phyloP scores from a whole-genome alignment of 92 coral and sea anemone genomes.

The Diadumene lineata region DNA sequence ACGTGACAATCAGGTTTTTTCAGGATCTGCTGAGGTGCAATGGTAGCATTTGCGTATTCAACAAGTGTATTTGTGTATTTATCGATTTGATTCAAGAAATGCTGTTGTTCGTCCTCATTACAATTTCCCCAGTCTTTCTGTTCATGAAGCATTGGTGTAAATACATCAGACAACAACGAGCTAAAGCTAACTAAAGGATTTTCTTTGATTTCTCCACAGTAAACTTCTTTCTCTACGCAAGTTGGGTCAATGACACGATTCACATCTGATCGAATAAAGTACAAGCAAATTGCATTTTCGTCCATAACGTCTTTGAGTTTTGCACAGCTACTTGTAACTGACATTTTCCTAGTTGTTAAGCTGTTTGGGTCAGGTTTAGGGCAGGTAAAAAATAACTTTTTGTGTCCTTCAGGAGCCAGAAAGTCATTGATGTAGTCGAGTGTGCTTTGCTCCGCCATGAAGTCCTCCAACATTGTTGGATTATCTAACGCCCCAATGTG shows the following conservation, averaged over 20 bases:
- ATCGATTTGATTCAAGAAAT: slow-evolving; percentile 89
- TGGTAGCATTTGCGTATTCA: slow-evolving; percentile 89
- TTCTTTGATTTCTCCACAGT: slow-evolving; percentile 98
- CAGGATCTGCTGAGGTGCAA: slow-evolving; percentile 94
- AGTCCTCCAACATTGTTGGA: slow-evolving; percentile 99
- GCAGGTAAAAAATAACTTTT: slow-evolving; percentile 90
- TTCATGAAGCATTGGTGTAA: slow-evolving; percentile 88
- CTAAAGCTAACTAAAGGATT: slow-evolving; percentile 89
- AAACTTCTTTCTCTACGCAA: slow-evolving; percentile 96
- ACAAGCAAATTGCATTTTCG: slow-evolving; percentile 95
- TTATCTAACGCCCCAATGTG: slow-evolving; percentile 95
- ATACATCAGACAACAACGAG: slow-evolving; percentile 80
- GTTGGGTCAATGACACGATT: slow-evolving; percentile 97
- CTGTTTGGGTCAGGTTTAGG: slow-evolving; percentile 91
- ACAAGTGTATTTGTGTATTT: slow-evolving; percentile 82
- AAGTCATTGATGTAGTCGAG: slow-evolving; percentile 96
- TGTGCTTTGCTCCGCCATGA: slow-evolving; percentile 97
- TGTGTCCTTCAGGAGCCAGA: slow-evolving; percentile 97
- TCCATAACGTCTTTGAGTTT: slow-evolving; percentile 96
- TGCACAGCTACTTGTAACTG: slow-evolving; percentile 88
- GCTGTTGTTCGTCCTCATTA: slow-evolving; percentile 72
- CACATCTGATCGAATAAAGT: slow-evolving; percentile 93
- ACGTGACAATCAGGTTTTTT: slow-evolving; percentile 93
- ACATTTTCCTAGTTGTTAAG: slow-evolving; percentile 78
- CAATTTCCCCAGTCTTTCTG: slow-evolving; percentile 91